These are phyloP conservation scores for Dromiciops gliroides DNA, from an alignment of 2,113 vertebrate genomes.

Conservation along the genomic window DNA sequence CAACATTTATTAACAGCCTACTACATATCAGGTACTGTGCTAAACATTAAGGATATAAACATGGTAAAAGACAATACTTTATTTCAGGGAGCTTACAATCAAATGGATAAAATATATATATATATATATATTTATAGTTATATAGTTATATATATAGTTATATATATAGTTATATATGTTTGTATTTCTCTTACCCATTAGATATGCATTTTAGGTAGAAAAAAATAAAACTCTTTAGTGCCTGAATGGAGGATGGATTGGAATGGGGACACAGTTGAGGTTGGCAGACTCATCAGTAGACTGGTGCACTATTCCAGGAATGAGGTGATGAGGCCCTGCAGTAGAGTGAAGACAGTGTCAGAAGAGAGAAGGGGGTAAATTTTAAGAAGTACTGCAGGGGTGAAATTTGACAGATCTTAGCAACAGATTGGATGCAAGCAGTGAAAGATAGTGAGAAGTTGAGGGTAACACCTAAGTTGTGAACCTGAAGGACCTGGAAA, in stretches of 20 bases:
- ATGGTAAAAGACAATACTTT: background rate
- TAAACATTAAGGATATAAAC: background rate
- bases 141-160: no score
- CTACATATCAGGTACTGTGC: background rate
- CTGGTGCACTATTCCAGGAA: no score
- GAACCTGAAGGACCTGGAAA: background rate
- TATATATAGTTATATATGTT: no score
- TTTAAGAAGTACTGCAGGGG: background rate
- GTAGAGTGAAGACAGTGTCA: background rate
- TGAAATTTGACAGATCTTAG: background rate
- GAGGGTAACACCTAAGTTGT: no score
- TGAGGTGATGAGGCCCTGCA: background rate
- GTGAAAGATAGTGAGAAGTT: background rate
- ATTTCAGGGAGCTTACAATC: background rate
- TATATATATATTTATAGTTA: no score
- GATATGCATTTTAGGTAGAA: no score
- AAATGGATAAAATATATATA: background rate
- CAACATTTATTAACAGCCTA: background rate
- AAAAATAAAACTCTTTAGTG: no score
- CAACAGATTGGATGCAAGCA: background rate
- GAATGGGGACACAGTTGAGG: no score
- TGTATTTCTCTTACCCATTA: no score
- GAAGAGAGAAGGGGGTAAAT: no score
- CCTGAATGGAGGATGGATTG: no score
- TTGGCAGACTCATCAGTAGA: no score